A percentile compares a stretch with the other conserved stretches of the same genome.
phyloP scores from a whole-genome alignment of 2,888 invertebrate species.

The Temnothorax unifasciatus region DNA sequence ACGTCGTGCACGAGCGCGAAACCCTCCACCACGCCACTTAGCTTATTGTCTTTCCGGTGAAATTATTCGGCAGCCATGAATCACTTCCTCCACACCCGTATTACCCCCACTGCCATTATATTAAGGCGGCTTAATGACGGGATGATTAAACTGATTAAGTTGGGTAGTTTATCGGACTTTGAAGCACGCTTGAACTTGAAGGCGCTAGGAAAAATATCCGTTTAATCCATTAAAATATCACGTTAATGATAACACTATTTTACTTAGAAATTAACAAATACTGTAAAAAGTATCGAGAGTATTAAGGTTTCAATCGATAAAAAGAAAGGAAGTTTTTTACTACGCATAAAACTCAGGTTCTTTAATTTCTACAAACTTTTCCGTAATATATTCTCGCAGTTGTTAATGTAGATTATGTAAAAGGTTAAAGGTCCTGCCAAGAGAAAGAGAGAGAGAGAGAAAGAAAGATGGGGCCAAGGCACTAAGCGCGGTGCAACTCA shows the following conservation, averaged over 20 bases:
- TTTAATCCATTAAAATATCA: neutral
- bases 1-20: slow-evolving; percentile 71
- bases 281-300: neutral
- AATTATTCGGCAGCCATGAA: slow-evolving; percentile 76
- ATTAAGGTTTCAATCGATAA: neutral
- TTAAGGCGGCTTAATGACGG: slow-evolving; percentile 71
- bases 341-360: neutral
- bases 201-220: neutral
- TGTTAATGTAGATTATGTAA: neutral
- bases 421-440: neutral
- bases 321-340: neutral
- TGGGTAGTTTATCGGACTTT: slow-evolving; percentile 44
- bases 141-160: slow-evolving; percentile 70
- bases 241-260: neutral
- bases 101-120: slow-evolving; percentile 62
- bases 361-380: slow-evolving; percentile 4
- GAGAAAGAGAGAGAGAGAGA: too few relatives aligned
- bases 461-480: neutral
- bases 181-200: neutral
- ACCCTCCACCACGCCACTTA: slow-evolving; percentile 71
- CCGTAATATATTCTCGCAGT: neutral
- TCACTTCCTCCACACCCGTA: slow-evolving; percentile 66
- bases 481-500: slow-evolving; percentile 33
- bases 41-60: slow-evolving; percentile 78
- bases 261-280: neutral